These are phyloP conservation scores for Falcunculus frontatus DNA, from an alignment of 2,113 vertebrate species.

Conservation along the genomic window DNA sequence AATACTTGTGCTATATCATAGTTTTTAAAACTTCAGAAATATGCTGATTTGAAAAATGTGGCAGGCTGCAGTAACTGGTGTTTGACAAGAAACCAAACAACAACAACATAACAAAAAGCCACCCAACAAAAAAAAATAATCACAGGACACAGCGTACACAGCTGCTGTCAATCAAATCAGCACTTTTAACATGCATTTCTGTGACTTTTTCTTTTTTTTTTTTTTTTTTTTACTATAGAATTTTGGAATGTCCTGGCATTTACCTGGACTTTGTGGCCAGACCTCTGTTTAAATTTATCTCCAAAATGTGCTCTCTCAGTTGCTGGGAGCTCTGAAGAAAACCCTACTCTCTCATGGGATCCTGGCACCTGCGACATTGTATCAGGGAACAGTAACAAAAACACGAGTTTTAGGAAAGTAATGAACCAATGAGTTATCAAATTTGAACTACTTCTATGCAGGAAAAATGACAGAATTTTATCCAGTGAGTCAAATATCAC, in stretches of 20 bases:
- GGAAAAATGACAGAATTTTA: background rate
- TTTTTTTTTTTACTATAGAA: background rate
- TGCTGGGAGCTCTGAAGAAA: conserved; percentile 84
- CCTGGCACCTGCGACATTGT: conserved; percentile 81
- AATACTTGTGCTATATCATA: background rate
- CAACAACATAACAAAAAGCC: background rate
- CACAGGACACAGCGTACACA: background rate
- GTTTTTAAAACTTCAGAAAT: background rate
- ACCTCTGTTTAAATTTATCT: conserved; percentile 87
- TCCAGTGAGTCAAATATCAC: background rate
- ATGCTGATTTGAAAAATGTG: background rate
- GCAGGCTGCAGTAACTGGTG: background rate
- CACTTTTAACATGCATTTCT: background rate
- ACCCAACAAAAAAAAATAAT: background rate
- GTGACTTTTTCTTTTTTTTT: no score
- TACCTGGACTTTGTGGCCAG: conserved; percentile 93
- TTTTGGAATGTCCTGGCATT: conserved; percentile 37
- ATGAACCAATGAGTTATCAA: background rate
- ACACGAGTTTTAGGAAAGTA: conserved; percentile 14
- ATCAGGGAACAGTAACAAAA: conserved; percentile 85
- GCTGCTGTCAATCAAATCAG: background rate
- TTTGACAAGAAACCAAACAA: background rate
- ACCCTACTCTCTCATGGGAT: conserved; percentile 87
- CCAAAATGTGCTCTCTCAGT: conserved; percentile 80
- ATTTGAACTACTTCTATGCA: background rate